These are phyloP conservation scores for Phaenicophaeus curvirostris DNA, from an alignment of 2,797 vertebrate genomes.

Conservation along the genomic window DNA sequence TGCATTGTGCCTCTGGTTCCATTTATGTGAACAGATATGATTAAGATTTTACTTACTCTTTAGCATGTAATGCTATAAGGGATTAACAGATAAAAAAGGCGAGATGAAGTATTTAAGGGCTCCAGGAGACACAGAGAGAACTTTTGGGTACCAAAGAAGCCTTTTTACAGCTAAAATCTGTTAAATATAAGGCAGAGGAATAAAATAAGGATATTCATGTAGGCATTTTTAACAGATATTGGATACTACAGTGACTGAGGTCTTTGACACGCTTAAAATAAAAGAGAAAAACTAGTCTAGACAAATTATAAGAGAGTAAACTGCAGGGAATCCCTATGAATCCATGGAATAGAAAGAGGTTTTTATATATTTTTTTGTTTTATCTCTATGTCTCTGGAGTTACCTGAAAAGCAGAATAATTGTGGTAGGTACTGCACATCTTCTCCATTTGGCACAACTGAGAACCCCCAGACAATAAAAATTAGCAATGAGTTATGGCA, in stretches of 20 bases:
- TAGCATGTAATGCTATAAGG: neutral
- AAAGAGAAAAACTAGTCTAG: neutral
- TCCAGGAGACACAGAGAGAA: neutral
- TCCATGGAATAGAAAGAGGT: neutral
- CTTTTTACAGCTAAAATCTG: neutral
- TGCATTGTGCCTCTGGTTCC: neutral
- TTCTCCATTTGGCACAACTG: neutral
- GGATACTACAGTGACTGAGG: neutral
- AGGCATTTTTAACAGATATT: neutral
- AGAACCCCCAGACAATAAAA: neutral
- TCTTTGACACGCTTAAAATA: neutral
- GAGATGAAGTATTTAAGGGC: neutral
- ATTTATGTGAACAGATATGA: neutral
- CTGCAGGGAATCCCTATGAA: neutral
- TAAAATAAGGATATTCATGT: neutral
- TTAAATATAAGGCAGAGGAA: neutral
- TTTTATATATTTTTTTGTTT: neutral
- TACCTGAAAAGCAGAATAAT: neutral
- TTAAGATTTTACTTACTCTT: slow-evolving; percentile 8
- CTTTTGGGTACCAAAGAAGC: neutral
- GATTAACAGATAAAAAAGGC: neutral
- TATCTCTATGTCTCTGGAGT: neutral
- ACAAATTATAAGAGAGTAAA: neutral
- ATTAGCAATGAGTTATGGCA: neutral
- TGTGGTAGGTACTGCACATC: neutral